phyloP scores from a whole-genome alignment of 1,140 invertebrate genomes.

The Metaphire vulgaris region DNA sequence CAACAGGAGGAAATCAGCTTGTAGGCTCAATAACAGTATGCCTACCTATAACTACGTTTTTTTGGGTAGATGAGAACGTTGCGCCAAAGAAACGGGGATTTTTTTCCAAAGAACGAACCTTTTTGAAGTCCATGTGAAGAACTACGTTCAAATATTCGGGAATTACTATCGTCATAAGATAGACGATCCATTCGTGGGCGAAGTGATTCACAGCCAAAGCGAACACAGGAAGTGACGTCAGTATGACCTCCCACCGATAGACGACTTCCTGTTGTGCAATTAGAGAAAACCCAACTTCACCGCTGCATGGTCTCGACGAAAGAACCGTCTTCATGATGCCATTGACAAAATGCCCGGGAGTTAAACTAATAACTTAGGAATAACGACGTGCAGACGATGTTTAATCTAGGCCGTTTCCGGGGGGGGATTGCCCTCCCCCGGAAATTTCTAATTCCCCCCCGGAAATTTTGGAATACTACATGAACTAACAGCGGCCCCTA shows the following conservation, averaged over 20 bases:
- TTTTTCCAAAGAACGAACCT: too few relatives aligned
- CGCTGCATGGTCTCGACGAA: not conserved
- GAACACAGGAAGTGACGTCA: slow-evolving; percentile 19
- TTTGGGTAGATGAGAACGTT: too few relatives aligned
- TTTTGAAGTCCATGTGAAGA: not conserved
- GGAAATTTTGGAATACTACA: too few relatives aligned
- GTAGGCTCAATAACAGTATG: too few relatives aligned
- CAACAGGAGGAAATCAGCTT: too few relatives aligned
- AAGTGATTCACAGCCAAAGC: slow-evolving; percentile 10
- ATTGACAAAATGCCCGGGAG: not conserved
- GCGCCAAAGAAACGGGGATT: too few relatives aligned
- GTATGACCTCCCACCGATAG: not conserved
- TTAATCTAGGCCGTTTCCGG: too few relatives aligned
- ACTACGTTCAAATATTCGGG: slow-evolving; percentile 9
- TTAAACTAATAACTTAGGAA: not conserved
- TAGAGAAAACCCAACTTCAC: too few relatives aligned
- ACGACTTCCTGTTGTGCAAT: not conserved
- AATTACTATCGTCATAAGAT: not conserved
- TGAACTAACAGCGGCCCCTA: too few relatives aligned
- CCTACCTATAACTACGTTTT: too few relatives aligned
- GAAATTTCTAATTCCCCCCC: too few relatives aligned
- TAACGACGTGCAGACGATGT: not conserved
- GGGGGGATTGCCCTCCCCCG: too few relatives aligned
- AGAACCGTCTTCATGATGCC: not conserved
- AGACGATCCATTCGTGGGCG: slow-evolving; percentile 18